phyloP scores from a whole-genome alignment of 37 sponge, comb jelly and placozoan genomes.

The Cliona cf. orientalis region DNA sequence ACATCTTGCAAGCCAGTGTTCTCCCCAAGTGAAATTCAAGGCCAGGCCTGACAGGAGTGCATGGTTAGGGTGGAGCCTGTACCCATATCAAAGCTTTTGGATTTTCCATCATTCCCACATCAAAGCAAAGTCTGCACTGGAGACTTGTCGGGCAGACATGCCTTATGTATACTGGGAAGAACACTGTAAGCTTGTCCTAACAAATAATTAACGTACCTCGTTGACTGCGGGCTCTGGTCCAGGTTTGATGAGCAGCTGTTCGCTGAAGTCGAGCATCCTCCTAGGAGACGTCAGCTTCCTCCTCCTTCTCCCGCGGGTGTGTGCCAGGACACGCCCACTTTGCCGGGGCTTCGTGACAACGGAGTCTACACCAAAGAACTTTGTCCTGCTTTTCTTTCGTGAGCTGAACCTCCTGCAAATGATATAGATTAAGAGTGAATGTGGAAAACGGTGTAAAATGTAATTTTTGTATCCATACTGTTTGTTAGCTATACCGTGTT shows the following conservation, averaged over 20 bases:
- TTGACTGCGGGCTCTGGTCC: not conserved
- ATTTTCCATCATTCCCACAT: not conserved
- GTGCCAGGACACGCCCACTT: not conserved
- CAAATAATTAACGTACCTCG: not conserved
- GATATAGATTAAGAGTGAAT: too few species aligned
- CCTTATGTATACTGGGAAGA: too few species aligned
- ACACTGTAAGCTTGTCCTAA: not conserved
- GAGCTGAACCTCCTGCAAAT: constrained; percentile 68
- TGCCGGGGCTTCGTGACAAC: too few species aligned
- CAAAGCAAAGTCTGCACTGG: not conserved
- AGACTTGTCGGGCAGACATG: not conserved
- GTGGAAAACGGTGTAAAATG: too few species aligned
- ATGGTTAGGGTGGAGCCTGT: too few species aligned
- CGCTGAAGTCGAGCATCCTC: too few species aligned
- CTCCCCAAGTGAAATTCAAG: too few species aligned
- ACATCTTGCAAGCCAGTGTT: too few species aligned
- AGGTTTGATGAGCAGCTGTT: not conserved
- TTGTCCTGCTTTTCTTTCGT: constrained; percentile 31
- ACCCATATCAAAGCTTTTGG: too few species aligned
- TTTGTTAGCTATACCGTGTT: too few species aligned
- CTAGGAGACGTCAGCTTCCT: not conserved
- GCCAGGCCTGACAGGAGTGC: constrained; percentile 1
- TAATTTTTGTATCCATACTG: too few species aligned
- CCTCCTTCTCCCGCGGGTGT: not conserved
- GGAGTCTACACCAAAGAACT: constrained; percentile 47